Evolutionary conservation across 2,888 invertebrate species (phyloP).

Genomic region (Drosophila subsilvestris): DNA sequence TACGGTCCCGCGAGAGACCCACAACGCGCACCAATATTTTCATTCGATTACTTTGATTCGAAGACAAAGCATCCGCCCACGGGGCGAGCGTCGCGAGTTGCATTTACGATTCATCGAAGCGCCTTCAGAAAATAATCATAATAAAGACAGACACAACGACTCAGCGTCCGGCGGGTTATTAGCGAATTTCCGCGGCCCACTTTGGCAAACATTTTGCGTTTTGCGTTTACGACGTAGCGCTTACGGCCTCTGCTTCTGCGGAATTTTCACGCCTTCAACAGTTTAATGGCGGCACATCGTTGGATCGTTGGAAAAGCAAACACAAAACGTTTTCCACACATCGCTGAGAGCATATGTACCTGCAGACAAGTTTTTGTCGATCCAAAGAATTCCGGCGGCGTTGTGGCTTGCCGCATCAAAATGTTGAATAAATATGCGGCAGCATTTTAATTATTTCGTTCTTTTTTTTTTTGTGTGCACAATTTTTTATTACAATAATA

Average conservation of each 20-base stretch:
- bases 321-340: constrained; percentile 48
- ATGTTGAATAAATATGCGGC: constrained; percentile 28
- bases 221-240: constrained; percentile 27
- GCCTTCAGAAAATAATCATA: constrained; percentile 22
- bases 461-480: constrained; percentile 22
- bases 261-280: constrained; percentile 63
- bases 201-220: background rate
- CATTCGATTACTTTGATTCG: constrained; percentile 20
- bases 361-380: constrained; percentile 15
- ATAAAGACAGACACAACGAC: constrained; percentile 42
- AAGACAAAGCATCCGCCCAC: background rate
- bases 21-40: constrained; percentile 22
- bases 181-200: constrained; percentile 53
- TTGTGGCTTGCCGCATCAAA: constrained; percentile 13
- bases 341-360: constrained; percentile 24
- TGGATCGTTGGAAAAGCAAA: constrained; percentile 52
- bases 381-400: constrained; percentile 36
- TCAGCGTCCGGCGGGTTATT: constrained; percentile 60
- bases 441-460: constrained; percentile 35
- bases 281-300: constrained; percentile 56
- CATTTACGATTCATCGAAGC: constrained; percentile 35
- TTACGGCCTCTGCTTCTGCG: constrained; percentile 13
- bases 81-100: background rate
- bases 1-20: constrained; percentile 5
- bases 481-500: constrained; percentile 43